Percentiles rank a stretch among this genome's conserved stretches.
phyloP scores from a whole-genome alignment of 1,140 invertebrate species.

The Drosophila malerkotliana region DNA sequence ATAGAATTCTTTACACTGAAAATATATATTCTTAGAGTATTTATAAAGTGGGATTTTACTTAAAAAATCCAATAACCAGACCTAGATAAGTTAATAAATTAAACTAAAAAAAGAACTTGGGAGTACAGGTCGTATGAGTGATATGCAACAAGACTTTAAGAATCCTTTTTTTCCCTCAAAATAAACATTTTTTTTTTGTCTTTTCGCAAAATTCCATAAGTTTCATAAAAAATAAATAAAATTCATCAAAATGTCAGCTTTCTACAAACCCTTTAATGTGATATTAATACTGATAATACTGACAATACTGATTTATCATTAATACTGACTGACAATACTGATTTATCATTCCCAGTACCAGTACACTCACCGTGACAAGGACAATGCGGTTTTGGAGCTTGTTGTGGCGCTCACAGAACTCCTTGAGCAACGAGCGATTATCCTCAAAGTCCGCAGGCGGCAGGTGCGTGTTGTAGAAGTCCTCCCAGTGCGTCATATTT shows the following conservation, averaged over 20 bases:
- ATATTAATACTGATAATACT: too few relatives aligned
- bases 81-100: too few relatives aligned
- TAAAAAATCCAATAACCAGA: too few relatives aligned
- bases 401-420: conserved; percentile 89
- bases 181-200: too few relatives aligned
- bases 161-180: too few relatives aligned
- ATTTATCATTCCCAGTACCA: background rate
- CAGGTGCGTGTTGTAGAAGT: conserved; percentile 91
- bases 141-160: background rate
- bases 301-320: background rate
- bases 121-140: background rate
- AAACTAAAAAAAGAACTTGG: background rate
- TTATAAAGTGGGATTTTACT: too few relatives aligned
- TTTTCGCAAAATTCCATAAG: too few relatives aligned
- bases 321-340: too few relatives aligned
- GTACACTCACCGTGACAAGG: conserved; percentile 89
- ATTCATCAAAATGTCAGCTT: background rate
- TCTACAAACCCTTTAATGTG: too few relatives aligned
- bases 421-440: conserved; percentile 88
- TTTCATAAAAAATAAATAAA: background rate
- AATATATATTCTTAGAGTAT: background rate
- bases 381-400: conserved; percentile 88
- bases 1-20: background rate
- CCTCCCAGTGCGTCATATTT: conserved; percentile 87
- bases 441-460: conserved; percentile 90